Evolutionary conservation across 2,888 invertebrate species (phyloP).

Genomic region (Eutolmus rufibarbis): DNA sequence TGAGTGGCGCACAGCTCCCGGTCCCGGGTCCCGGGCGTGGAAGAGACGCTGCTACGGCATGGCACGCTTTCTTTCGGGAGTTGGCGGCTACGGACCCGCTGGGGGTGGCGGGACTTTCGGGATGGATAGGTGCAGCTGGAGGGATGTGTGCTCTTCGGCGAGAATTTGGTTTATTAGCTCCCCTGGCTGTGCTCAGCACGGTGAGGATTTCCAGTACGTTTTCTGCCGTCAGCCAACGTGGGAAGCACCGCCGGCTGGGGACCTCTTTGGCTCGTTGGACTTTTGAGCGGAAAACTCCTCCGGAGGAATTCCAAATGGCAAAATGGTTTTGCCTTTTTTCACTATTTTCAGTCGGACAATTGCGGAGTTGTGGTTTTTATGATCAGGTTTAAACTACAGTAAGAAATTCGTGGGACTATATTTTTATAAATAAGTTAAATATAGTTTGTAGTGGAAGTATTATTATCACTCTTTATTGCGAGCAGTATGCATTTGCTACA

Average conservation of each 20-base stretch:
- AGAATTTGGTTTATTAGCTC: constrained; percentile 31
- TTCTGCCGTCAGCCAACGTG: not conserved
- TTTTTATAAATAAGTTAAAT: not conserved
- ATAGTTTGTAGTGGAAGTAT: not conserved
- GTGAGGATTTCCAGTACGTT: not conserved
- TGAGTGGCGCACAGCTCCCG: constrained; percentile 2
- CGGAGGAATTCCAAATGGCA: not conserved
- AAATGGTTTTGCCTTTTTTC: not conserved
- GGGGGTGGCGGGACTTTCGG: not conserved
- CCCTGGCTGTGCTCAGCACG: constrained; percentile 11
- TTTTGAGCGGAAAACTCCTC: not conserved
- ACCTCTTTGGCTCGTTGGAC: constrained; percentile 2
- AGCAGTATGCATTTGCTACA: too few relatives aligned
- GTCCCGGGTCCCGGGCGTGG: not conserved
- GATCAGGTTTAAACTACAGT: not conserved
- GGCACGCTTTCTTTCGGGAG: not conserved
- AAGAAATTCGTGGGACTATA: not conserved
- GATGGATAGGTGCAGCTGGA: not conserved
- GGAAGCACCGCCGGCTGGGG: not conserved
- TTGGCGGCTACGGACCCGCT: not conserved
- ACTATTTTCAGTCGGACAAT: not conserved
- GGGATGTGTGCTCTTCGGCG: constrained; percentile 6
- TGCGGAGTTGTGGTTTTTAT: not conserved
- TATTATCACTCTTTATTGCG: too few relatives aligned
- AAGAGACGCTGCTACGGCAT: not conserved